phyloP scores from a whole-genome alignment of 2,888 invertebrate species.

The Acleris sparsana region DNA sequence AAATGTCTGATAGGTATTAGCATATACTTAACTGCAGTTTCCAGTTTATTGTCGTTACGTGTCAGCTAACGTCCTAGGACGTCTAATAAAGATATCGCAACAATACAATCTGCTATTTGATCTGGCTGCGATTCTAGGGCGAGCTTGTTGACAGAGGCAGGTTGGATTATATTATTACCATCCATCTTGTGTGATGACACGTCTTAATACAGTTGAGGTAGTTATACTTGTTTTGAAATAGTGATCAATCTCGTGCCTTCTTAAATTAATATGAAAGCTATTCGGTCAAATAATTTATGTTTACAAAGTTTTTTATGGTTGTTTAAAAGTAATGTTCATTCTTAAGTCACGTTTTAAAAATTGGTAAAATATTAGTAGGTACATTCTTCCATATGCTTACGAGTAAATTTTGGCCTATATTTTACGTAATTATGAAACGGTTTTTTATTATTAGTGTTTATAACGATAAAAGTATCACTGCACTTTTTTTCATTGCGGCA shows the following conservation, averaged over 20 bases:
- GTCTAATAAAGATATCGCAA: slow-evolving; percentile 29
- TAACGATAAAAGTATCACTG: too few species aligned
- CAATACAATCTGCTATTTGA: slow-evolving; percentile 29
- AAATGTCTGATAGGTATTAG: too few species aligned
- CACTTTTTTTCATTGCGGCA: too few species aligned
- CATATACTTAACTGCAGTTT: not conserved
- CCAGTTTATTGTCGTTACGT: slow-evolving; percentile 8
- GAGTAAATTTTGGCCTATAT: too few species aligned
- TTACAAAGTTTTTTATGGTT: too few species aligned
- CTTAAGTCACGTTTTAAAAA: too few species aligned
- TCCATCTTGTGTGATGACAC: slow-evolving; percentile 2
- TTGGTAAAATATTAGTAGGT: too few species aligned
- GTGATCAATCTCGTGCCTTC: not conserved
- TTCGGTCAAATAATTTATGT: too few species aligned
- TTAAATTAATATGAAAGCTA: not conserved
- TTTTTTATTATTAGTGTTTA: too few species aligned
- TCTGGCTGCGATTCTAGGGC: slow-evolving; percentile 4
- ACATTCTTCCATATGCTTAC: too few species aligned
- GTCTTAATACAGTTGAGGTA: not conserved
- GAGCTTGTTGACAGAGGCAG: slow-evolving; percentile 1
- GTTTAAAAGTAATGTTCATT: too few species aligned
- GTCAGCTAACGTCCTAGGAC: slow-evolving; percentile 17
- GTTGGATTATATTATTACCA: not conserved
- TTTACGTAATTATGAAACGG: too few species aligned
- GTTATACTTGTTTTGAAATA: not conserved